Evolutionary conservation across 2,113 vertebrate species (phyloP).

Genomic region (Anolis carolinensis): DNA sequence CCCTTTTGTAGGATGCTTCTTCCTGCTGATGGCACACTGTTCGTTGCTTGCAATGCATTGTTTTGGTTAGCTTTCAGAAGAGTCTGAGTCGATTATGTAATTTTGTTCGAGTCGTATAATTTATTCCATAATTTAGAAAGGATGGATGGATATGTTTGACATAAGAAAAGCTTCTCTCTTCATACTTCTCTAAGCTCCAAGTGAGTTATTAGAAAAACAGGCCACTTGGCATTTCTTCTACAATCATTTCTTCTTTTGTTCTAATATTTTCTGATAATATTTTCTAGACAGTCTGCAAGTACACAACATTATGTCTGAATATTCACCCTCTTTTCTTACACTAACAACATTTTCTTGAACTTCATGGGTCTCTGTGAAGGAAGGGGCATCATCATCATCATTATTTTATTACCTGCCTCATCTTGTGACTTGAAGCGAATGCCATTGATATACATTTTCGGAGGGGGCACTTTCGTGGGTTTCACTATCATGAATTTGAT

Average conservation of each 20-base stretch:
- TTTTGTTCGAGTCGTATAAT: conserved; percentile 59
- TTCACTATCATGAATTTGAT: too few species aligned
- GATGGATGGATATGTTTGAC: conserved; percentile 48
- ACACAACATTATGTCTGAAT: background rate
- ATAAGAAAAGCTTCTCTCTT: conserved; percentile 36
- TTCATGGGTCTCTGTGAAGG: background rate
- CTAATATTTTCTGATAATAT: background rate
- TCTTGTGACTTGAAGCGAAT: too few species aligned
- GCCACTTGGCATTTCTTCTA: background rate
- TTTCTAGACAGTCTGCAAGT: background rate
- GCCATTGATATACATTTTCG: too few species aligned
- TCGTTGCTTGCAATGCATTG: conserved; percentile 60
- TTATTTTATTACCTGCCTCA: too few species aligned
- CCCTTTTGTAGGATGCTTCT: conserved; percentile 52
- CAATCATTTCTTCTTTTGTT: background rate
- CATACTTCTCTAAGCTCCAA: conserved; percentile 35
- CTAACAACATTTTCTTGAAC: background rate
- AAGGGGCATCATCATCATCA: too few species aligned
- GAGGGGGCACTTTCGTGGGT: too few species aligned
- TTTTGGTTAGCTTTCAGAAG: conserved; percentile 69
- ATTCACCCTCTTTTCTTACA: background rate
- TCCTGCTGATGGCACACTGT: conserved; percentile 43
- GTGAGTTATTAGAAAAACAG: conserved; percentile 36
- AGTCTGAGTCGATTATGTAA: conserved; percentile 76
- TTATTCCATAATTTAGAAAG: conserved; percentile 66